Conservation (phyloP, 2,113 vertebrate species). For the Gallinago undulata region DNA sequence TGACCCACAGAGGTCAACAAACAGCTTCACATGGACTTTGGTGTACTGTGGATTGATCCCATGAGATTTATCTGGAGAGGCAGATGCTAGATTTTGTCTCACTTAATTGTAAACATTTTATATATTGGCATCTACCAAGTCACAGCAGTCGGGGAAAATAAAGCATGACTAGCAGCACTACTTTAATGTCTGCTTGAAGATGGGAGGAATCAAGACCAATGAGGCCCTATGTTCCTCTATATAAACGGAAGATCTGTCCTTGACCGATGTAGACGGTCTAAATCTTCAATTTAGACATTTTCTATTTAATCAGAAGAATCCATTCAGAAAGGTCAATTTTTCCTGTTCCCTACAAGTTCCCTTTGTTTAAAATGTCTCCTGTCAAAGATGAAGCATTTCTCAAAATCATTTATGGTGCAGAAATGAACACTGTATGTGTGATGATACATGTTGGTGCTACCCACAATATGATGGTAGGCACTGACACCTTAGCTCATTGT, state of each 20-base stretch:
- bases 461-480: background rate
- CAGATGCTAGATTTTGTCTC: background rate
- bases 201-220: background rate
- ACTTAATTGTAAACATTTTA: background rate
- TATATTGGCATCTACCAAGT: background rate
- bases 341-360: background rate
- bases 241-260: background rate
- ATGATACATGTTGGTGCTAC: fast-evolving
- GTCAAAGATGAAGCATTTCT: background rate
- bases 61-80: background rate
- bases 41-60: background rate
- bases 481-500: background rate
- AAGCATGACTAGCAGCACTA: background rate
- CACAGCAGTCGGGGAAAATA: background rate
- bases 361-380: background rate
- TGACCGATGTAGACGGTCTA: too few relatives aligned
- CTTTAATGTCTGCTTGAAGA: background rate
- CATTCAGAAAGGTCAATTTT: background rate
- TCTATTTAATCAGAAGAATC: background rate
- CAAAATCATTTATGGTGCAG: background rate
- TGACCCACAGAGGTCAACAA: background rate
- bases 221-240: background rate
- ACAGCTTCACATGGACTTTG: background rate
- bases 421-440: background rate
- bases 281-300: background rate